Percentiles rank a stretch among this genome's conserved stretches.
Evolutionary conservation across 2,113 vertebrate species (phyloP).

Genomic region (Callaeas wilsoni): DNA sequence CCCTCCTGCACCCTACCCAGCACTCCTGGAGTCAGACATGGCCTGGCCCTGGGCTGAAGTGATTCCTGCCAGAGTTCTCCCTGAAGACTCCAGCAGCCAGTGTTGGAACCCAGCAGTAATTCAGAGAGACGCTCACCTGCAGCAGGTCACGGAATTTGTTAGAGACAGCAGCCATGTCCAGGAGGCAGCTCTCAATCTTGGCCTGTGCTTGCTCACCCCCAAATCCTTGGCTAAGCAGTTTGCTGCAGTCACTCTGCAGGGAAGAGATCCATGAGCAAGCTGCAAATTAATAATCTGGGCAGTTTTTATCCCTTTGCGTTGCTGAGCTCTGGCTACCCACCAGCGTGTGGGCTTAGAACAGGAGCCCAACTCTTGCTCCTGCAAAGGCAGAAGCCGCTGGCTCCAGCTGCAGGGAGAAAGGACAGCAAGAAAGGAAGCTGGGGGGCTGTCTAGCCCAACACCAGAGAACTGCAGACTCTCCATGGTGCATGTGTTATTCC

Average conservation of each 20-base stretch:
- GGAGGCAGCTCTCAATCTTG: conserved; percentile 96
- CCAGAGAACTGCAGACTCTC: not conserved
- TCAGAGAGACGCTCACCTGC: conserved; percentile 77
- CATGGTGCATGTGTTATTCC: not conserved
- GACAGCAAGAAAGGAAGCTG: not conserved
- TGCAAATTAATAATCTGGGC: not conserved
- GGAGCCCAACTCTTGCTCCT: not conserved
- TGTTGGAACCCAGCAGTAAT: not conserved
- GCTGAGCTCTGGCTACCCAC: not conserved
- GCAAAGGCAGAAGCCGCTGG: not conserved
- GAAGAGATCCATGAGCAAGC: not conserved
- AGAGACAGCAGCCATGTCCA: conserved; percentile 88
- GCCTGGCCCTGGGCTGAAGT: not conserved
- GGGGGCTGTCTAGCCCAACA: not conserved
- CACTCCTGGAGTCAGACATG: not conserved
- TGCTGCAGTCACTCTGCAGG: conserved; percentile 89
- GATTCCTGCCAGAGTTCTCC: not conserved
- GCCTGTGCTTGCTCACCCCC: conserved; percentile 86
- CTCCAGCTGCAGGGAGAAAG: not conserved
- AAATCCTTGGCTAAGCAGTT: conserved; percentile 86
- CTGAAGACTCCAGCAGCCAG: not conserved
- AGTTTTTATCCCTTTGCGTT: not conserved
- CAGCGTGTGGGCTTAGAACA: not conserved
- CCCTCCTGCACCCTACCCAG: not conserved
- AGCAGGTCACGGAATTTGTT: conserved; percentile 93